Base-by-base conservation (phyloP, 1,140 invertebrate species). In the Drosophila lini region DNA sequence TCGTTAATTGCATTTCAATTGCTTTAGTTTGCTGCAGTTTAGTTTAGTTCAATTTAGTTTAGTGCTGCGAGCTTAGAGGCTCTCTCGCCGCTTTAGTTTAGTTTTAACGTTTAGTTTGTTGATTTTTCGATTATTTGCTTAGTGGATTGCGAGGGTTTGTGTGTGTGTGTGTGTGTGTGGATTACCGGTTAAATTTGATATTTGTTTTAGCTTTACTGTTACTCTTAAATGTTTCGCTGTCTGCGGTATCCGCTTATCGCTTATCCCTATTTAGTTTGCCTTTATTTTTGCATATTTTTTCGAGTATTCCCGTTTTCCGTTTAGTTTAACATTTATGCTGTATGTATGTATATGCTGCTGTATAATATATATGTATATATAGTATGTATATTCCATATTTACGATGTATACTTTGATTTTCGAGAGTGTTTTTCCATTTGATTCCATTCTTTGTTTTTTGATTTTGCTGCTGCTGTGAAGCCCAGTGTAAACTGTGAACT, bases 391-490 rank as follows among this genome's bases (percentile, higher is more conserved):
- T 55, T 38, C 31, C 65, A 40, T 58, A 71, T 65, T 74, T 45
- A 55, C 44, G 56, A 61, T 78, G 64, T 74, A 67, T 67, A 70
- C 47, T 83, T 84, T 78, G 80, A 63, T 80, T 81, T 74, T 52
- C n/a, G 42, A 42, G 50, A 53, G 48, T 59, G 52, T 22, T 74
- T 47, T 63, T 53, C 28, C 31, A 16, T 67, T 65, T 45, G 55
- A 42, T 48, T 74, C 42, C 52, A 38, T 63, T 62, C 56, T 48
- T 67, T 67, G 31, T 78, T 79, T 50, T 45, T 47, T n/a, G 91
- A 92, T 92, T 92, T 90, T 91, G 71, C 78, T 92, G 90, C 89
- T 91, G 90, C 88, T 86, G 68, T 78, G 82, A 90, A 92, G 91
- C 91, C 91, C 82, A 85, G 86, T 91, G 80, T 80, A 89, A 89